These are phyloP conservation scores for Mormyrops boulengeri DNA, from an alignment of 2,797 vertebrate species.

Conservation along the genomic window DNA sequence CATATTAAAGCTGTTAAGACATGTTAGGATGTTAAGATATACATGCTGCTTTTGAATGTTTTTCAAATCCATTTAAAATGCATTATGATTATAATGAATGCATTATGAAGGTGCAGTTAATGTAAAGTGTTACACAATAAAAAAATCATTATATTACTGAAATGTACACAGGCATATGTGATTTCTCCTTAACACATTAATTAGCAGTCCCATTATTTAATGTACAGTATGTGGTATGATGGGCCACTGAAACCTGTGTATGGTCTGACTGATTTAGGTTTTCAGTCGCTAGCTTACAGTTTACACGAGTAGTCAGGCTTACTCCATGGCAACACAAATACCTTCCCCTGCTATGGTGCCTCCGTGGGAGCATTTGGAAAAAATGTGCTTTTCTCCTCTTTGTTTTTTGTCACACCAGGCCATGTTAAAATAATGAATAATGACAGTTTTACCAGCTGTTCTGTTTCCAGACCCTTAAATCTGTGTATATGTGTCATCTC, in stretches of 20 bases:
- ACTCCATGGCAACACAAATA: neutral
- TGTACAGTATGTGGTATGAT: neutral
- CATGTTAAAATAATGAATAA: neutral
- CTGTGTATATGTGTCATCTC: neutral
- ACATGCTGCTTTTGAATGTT: neutral
- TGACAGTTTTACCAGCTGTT: neutral
- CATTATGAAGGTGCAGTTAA: neutral
- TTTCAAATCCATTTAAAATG: neutral
- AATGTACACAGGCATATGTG: neutral
- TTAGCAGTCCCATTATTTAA: neutral
- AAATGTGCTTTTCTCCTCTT: neutral
- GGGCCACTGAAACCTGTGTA: neutral
- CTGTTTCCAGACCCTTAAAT: neutral
- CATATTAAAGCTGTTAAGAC: neutral
- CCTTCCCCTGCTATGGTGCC: neutral
- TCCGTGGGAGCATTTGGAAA: neutral
- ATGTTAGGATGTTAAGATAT: neutral
- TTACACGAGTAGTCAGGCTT: neutral
- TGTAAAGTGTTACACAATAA: neutral
- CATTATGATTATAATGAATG: neutral
- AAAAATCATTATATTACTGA: neutral
- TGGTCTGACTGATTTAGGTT: neutral
- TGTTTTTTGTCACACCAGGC: neutral
- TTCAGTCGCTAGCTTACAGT: neutral
- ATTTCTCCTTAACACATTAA: neutral